Percentiles rank a stretch among this genome's conserved stretches.
phyloP scores from a whole-genome alignment of 2,888 invertebrate genomes.

The Cosmopolites sordidus region DNA sequence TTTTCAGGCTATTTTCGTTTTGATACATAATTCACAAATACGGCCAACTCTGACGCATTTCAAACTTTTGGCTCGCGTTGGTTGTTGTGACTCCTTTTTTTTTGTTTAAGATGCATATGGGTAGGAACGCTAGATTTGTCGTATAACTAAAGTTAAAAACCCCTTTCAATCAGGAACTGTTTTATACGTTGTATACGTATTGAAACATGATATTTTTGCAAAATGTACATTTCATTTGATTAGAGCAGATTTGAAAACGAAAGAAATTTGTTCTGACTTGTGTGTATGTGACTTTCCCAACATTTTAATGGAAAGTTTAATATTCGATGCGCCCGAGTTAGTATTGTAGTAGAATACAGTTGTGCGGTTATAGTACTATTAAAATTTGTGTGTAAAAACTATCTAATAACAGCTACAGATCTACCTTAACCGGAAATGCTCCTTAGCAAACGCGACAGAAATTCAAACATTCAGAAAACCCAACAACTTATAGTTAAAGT shows the following conservation, averaged over 20 bases:
- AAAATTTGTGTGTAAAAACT: conserved; percentile 22
- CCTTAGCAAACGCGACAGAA: conserved; percentile 18
- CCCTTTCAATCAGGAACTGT: too few species aligned
- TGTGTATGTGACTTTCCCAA: too few species aligned
- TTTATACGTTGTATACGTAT: too few species aligned
- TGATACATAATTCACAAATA: conserved; percentile 39
- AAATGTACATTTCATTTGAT: too few species aligned
- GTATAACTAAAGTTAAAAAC: too few species aligned
- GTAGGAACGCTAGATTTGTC: not conserved
- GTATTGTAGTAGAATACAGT: conserved; percentile 25
- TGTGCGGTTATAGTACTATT: conserved; percentile 23
- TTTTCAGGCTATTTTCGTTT: conserved; percentile 40
- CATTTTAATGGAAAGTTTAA: too few species aligned
- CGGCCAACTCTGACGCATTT: conserved; percentile 38
- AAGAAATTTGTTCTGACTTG: too few species aligned
- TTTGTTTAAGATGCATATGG: conserved; percentile 23
- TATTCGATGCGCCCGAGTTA: too few species aligned
- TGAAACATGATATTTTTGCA: too few species aligned
- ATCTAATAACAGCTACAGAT: conserved; percentile 22
- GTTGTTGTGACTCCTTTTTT: conserved; percentile 25
- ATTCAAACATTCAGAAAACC: conserved; percentile 22
- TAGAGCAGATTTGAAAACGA: too few species aligned
- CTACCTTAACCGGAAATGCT: conserved; percentile 25
- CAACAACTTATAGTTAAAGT: not conserved
- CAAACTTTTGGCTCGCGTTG: conserved; percentile 27